Conservation (phyloP, 1,140 invertebrate genomes). For the Cydia pomonella region DNA sequence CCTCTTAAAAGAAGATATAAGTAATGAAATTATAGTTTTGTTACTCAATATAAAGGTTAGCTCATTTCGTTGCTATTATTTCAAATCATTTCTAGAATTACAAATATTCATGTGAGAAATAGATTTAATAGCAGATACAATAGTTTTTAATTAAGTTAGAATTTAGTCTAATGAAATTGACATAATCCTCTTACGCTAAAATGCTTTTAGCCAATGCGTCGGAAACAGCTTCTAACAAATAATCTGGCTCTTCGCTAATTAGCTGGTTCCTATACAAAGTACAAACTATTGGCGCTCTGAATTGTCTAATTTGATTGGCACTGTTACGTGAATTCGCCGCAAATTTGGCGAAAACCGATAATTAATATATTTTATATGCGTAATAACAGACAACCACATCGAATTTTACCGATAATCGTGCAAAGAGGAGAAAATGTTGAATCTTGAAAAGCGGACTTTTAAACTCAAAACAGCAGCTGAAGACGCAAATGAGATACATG, state of each 20-base stretch:
- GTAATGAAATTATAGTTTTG: too few relatives aligned
- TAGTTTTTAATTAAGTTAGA: background rate
- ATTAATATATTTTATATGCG: background rate
- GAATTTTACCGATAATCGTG: too few relatives aligned
- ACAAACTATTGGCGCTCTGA: background rate
- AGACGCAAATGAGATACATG: too few relatives aligned
- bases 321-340: background rate
- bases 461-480: too few relatives aligned
- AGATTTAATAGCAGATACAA: background rate
- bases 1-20: too few relatives aligned
- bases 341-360: background rate
- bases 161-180: background rate
- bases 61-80: too few relatives aligned
- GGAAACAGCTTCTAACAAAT: background rate
- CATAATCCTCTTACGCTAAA: background rate
- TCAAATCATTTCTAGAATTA: too few relatives aligned
- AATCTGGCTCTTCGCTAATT: background rate
- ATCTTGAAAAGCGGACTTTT: too few relatives aligned
- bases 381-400: too few relatives aligned
- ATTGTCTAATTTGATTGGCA: background rate
- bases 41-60: too few relatives aligned
- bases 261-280: background rate
- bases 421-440: too few relatives aligned
- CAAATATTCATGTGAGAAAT: background rate
- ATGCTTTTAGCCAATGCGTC: conserved; percentile 1